Evolutionary conservation across 2,888 invertebrate species (phyloP).

Genomic region (Hypsopygia costalis): DNA sequence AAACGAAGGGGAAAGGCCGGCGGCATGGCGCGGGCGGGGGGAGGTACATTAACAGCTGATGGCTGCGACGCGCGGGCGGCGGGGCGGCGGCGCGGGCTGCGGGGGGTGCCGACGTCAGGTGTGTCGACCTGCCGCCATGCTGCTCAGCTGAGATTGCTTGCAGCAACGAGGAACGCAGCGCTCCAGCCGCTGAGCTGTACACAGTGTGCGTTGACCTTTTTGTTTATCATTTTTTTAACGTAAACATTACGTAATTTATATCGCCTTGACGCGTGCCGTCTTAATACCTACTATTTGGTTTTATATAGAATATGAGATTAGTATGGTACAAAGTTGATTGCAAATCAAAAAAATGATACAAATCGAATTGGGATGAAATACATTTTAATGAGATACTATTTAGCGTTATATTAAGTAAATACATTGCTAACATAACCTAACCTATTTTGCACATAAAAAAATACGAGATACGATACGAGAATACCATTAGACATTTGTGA

Average conservation of each 20-base stretch:
- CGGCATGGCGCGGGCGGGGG: conserved; percentile 35
- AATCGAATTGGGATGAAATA: too few species aligned
- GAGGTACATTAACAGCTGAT: conserved; percentile 76
- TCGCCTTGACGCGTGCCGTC: conserved; percentile 3
- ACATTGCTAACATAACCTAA: too few species aligned
- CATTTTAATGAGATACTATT: too few species aligned
- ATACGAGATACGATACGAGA: too few species aligned
- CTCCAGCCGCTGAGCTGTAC: conserved; percentile 53
- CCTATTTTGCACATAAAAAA: too few species aligned
- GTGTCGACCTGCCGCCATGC: conserved; percentile 53
- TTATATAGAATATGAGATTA: too few species aligned
- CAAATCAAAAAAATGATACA: too few species aligned
- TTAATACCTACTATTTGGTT: conserved; percentile 10
- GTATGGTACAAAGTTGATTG: too few species aligned
- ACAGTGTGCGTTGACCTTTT: conserved; percentile 68
- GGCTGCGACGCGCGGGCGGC: conserved; percentile 43
- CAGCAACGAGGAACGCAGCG: conserved; percentile 34
- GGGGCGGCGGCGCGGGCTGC: conserved; percentile 25
- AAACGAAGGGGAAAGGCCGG: conserved; percentile 79
- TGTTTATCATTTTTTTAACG: conserved; percentile 63
- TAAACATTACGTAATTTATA: conserved; percentile 37
- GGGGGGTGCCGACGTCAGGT: conserved; percentile 63
- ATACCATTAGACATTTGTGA: too few species aligned
- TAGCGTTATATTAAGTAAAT: too few species aligned
- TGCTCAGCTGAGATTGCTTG: conserved; percentile 50